A percentile compares a stretch with the other conserved stretches of the same genome.
Evolutionary conservation across 2,797 vertebrate species (phyloP).

Genomic region (Chaetophractus vellerosus): DNA sequence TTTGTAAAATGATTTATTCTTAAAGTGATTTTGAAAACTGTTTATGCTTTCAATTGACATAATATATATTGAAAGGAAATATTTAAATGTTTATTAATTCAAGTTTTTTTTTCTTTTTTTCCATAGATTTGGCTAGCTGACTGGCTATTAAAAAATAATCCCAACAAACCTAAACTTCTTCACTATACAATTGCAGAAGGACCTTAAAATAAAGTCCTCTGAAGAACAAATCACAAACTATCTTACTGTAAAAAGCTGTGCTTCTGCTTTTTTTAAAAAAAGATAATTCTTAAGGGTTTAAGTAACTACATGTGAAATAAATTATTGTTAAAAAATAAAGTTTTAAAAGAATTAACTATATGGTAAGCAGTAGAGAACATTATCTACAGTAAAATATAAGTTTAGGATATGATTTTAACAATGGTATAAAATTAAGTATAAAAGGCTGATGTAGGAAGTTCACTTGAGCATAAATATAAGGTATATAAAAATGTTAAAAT

Average conservation of each 20-base stretch:
- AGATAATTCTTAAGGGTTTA: constrained; percentile 26
- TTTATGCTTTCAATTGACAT: constrained; percentile 33
- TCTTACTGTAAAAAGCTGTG: constrained; percentile 46
- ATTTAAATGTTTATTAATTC: constrained; percentile 68
- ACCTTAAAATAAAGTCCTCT: constrained; percentile 53
- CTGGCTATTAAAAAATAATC: constrained; percentile 96
- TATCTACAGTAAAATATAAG: constrained; percentile 43
- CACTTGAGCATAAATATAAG: no score
- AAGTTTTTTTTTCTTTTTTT: constrained; percentile 64
- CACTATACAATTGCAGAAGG: constrained; percentile 82
- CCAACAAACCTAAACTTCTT: constrained; percentile 93
- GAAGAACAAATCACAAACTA: constrained; percentile 56
- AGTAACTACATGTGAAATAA: constrained; percentile 60
- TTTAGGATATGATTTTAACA: constrained; percentile 38
- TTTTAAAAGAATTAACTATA: constrained; percentile 35
- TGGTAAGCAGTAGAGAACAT: constrained; percentile 47
- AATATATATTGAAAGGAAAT: constrained; percentile 63
- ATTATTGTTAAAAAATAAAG: constrained; percentile 65
- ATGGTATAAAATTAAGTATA: background rate
- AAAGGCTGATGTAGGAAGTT: no score
- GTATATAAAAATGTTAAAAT: no score
- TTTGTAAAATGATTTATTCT: constrained; percentile 58
- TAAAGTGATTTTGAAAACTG: constrained; percentile 57
- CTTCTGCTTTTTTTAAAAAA: constrained; percentile 31
- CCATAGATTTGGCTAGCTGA: constrained; percentile 96